phyloP scores from a whole-genome alignment of 2,113 vertebrate genomes.

The Sisor rabdophorus region DNA sequence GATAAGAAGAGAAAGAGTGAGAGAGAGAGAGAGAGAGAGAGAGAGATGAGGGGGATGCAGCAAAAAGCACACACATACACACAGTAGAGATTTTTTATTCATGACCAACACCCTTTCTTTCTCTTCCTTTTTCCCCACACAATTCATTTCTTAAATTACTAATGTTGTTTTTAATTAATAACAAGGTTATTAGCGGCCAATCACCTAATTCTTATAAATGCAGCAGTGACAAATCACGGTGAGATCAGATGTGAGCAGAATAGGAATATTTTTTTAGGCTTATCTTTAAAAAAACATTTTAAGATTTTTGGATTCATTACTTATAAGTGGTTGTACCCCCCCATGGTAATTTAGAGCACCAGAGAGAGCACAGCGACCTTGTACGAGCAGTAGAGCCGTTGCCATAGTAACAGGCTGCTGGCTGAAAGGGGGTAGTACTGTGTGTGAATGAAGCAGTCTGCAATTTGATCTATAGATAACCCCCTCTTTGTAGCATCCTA shows the following conservation, averaged over 20 bases:
- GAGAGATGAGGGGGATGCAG: constrained; percentile 19
- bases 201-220: constrained; percentile 5
- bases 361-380: constrained; percentile 56
- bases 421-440: constrained; percentile 19
- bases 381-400: constrained; percentile 55
- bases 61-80: neutral
- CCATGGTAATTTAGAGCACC: constrained; percentile 44
- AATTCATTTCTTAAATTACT: neutral
- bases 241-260: neutral
- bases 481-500: neutral
- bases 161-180: neutral
- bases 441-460: constrained; percentile 1
- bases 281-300: neutral
- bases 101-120: constrained; percentile 5
- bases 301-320: neutral
- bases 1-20: neutral
- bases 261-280: neutral
- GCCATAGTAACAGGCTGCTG: constrained; percentile 59
- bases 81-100: neutral
- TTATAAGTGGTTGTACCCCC: neutral
- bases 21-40: neutral
- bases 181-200: neutral
- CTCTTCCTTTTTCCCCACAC: neutral
- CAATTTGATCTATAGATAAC: neutral
- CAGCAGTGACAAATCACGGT: constrained; percentile 16